phyloP scores from a whole-genome alignment of 1,140 invertebrate genomes.

The Antheraea mylitta region DNA sequence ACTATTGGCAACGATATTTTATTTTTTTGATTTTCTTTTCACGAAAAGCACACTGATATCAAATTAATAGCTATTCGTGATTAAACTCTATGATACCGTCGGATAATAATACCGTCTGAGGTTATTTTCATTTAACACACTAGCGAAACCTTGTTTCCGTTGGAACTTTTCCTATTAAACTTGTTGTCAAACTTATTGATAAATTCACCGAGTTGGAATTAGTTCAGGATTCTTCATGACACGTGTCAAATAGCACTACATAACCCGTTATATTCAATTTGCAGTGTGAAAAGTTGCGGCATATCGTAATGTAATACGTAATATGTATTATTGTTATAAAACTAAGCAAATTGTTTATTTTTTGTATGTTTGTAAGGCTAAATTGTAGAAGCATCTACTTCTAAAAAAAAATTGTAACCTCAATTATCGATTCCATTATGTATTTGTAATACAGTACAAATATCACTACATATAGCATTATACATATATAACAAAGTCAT shows the following conservation, averaged over 20 bases:
- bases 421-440: too few relatives aligned
- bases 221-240: constrained; percentile 22
- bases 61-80: neutral
- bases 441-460: too few relatives aligned
- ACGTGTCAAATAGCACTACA: neutral
- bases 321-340: too few relatives aligned
- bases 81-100: neutral
- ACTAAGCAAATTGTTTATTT: too few relatives aligned
- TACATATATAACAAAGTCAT: too few relatives aligned
- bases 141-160: constrained; percentile 20
- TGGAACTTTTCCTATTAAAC: constrained; percentile 42
- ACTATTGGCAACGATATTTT: neutral
- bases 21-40: neutral
- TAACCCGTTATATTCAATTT: neutral
- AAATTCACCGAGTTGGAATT: constrained; percentile 29
- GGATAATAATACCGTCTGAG: neutral
- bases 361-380: too few relatives aligned
- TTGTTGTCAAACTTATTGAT: constrained; percentile 38
- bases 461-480: too few relatives aligned
- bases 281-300: neutral
- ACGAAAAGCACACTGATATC: neutral
- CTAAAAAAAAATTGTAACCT: too few relatives aligned
- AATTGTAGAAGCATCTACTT: too few relatives aligned
- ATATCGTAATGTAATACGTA: too few relatives aligned
- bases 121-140: constrained; percentile 26